These are phyloP conservation scores for Caenorhabditis angaria DNA, from an alignment of 2,888 invertebrate species.

Conservation along the genomic window DNA sequence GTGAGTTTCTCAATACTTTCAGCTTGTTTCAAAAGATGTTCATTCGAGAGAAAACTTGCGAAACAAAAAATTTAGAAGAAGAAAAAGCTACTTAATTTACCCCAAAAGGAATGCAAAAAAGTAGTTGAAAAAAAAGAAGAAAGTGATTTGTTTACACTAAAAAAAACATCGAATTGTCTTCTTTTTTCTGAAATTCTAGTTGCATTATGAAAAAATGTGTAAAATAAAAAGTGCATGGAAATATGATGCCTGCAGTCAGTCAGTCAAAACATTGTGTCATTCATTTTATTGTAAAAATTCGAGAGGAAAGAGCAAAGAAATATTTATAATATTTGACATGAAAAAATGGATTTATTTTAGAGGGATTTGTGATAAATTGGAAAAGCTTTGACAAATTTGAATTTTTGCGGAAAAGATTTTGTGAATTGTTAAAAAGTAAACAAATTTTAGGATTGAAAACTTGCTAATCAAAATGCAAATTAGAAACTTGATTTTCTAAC, in stretches of 20 bases:
- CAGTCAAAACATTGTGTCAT: background rate
- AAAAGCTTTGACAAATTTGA: too few relatives aligned
- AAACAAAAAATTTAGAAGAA: background rate
- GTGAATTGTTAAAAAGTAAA: too few relatives aligned
- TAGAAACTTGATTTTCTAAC: too few relatives aligned
- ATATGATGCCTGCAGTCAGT: background rate
- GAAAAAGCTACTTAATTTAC: background rate
- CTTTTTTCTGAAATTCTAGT: background rate
- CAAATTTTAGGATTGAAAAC: too few relatives aligned
- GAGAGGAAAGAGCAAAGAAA: too few relatives aligned
- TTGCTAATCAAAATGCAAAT: too few relatives aligned
- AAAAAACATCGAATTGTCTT: too few relatives aligned
- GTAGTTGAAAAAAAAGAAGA: slow-evolving; percentile 3
- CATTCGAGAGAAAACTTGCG: background rate
- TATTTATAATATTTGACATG: too few relatives aligned
- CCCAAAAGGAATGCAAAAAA: too few relatives aligned
- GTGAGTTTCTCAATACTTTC: too few relatives aligned
- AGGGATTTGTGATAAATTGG: too few relatives aligned
- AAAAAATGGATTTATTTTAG: background rate
- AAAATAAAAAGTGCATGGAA: background rate
- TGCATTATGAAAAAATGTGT: background rate
- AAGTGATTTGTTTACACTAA: slow-evolving; percentile 2
- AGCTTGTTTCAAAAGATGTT: background rate
- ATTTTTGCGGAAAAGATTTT: too few relatives aligned
- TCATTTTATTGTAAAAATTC: background rate